These are phyloP conservation scores for Archocentrus centrarchus DNA, from an alignment of 2,113 vertebrate genomes.

Conservation along the genomic window DNA sequence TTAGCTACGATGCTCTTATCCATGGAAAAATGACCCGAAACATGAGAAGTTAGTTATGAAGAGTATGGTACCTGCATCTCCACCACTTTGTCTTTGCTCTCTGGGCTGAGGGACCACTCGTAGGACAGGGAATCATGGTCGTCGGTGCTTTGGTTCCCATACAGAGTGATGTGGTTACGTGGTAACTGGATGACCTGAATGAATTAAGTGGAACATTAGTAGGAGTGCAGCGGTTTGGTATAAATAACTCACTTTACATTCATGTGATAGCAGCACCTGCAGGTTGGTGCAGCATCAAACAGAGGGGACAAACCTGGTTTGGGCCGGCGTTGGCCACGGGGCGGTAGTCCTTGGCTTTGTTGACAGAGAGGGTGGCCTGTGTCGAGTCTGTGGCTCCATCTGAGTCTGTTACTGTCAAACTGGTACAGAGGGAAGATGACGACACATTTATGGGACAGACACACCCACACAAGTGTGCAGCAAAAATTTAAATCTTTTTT, in stretches of 20 bases:
- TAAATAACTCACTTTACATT: background rate
- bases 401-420: constrained; percentile 94
- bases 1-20: background rate
- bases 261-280: background rate
- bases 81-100: constrained; percentile 96
- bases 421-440: constrained; percentile 55
- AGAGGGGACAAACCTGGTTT: constrained; percentile 80
- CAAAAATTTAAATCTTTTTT: background rate
- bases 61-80: constrained; percentile 92
- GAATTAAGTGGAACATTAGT: background rate
- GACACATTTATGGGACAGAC: background rate
- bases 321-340: constrained; percentile 94
- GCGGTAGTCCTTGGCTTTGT: constrained; percentile 95
- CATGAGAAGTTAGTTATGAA: accelerated
- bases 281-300: background rate
- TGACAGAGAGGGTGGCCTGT: constrained; percentile 89
- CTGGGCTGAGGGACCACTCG: constrained; percentile 95
- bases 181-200: constrained; percentile 91
- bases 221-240: background rate
- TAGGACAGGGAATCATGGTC: constrained; percentile 94
- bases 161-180: constrained; percentile 91
- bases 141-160: constrained; percentile 94
- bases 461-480: background rate
- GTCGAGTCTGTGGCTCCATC: constrained; percentile 91
- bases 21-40: background rate